These are phyloP conservation scores for Didymodactylos carnosus DNA, from an alignment of 2,888 invertebrate genomes.

Conservation along the genomic window DNA sequence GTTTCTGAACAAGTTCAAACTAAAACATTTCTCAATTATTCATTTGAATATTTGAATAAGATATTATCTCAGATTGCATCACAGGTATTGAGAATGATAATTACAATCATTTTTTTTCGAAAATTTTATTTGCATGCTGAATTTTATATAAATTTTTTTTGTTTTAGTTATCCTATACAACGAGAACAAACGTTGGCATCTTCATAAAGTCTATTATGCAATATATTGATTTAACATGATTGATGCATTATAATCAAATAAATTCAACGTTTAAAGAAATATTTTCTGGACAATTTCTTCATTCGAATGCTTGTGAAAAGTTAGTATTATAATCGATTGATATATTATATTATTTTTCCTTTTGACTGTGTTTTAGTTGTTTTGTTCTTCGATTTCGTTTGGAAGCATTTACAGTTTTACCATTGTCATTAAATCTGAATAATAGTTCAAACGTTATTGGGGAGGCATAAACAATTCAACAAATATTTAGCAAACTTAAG, in stretches of 20 bases:
- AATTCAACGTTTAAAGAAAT: neutral
- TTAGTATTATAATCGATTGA: too few relatives aligned
- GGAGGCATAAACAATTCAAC: too few relatives aligned
- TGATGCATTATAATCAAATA: neutral
- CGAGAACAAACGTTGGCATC: neutral
- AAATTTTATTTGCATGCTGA: too few relatives aligned
- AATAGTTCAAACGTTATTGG: too few relatives aligned
- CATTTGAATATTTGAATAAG: neutral
- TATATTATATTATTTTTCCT: neutral
- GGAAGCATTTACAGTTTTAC: neutral
- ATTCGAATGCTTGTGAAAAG: neutral
- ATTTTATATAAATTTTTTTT: neutral
- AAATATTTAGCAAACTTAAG: neutral
- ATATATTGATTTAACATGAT: neutral
- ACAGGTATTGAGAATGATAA: neutral
- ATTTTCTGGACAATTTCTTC: neutral
- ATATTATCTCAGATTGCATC: neutral
- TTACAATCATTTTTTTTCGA: neutral
- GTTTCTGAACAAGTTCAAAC: neutral
- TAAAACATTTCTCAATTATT: neutral
- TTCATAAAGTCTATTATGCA: neutral
- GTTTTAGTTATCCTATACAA: neutral
- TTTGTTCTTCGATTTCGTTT: neutral
- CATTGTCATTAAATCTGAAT: neutral
- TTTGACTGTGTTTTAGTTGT: neutral